Base-by-base conservation (phyloP, 1,140 invertebrate species). In the Dendrolimus punctatus region DNA sequence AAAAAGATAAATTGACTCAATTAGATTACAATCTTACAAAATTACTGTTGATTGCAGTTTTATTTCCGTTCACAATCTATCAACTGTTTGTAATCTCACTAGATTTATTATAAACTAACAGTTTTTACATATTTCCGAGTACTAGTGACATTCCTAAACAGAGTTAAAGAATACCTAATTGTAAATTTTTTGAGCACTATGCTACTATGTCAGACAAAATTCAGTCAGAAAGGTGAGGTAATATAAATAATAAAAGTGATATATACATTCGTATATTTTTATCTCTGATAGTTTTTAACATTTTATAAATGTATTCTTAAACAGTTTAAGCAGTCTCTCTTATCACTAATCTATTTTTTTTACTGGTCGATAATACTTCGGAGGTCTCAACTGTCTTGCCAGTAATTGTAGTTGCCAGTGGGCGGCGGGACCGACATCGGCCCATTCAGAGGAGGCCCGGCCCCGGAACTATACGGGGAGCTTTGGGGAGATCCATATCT, bases 361-460 rank as follows among this genome's bases (percentile, higher is more conserved):
- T 49, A 55, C 48, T 62, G 49, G 59, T 55, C 46, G 9, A 54
- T 48, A 55, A 76, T 59, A 57, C 51, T 64, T 47, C 73, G 68
- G 46, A 73, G 64, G 10, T 75, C 76, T 85, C 79, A 85, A 71
- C 75, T 83, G 46, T 85, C 82, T 66, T 79, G 82, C 82, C 82
- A 85, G 44, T 85, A 85, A 51, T 82, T 83, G 10, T 82, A 85
- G 57, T 76, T 82, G 6, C 66, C 70, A 2, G 76, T 53, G 0
- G 81, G 79, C 0, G 80, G 76, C 1, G 79, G 76, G 0, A 79
- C 75, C 0, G 76, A 66, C 68, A 82, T 71, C 0, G 78, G 76
- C 0, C 71, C 76, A 37, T 69, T 70, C 0, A 71, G 54, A 0
- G 64, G 73, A 6, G 74, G 74, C 0, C 69, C 74, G 0, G 66